Evolutionary conservation across 2,888 invertebrate species (phyloP), one percentile per base, ranked within the genome.

Genomic region (Incurvaria masculella): DNA sequence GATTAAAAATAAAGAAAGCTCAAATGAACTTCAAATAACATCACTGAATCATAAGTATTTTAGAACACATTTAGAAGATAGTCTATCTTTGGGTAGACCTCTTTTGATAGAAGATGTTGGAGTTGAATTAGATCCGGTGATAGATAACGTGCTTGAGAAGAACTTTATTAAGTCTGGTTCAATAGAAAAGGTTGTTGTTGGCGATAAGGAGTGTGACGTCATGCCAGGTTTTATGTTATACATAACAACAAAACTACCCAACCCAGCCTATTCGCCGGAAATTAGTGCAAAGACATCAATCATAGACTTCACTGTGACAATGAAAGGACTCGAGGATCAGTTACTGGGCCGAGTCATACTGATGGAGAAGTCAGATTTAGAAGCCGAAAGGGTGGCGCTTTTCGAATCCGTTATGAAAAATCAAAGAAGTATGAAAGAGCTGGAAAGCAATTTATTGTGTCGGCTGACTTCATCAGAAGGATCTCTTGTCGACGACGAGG

Each of bases 161-260:
- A 97, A 97, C 70, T 97, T 97, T 63, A 96, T 97, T 47, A 97
- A 97, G 72, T 95, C 95, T 6, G 97, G 97, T 45, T 91, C 94
- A 10, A 96, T 96, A 54, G 93, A 94, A 63, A 97, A 97, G 72
- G 94, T 94, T 0, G 84, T 94, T 39, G 91, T 95, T 0, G 94
- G 94, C 0, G 97, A 97, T 65, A 97, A 97, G 62, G 97, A 97
- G 72, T 95, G 94, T 62, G 97, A 97, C 62, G 94, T 97, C 0
- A 90, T 96, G 88, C 91, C 92, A 17, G 95, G 94, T 0, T 97
- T 97, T 63, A 90, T 91, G 87, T 76, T 97, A 3, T 97, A 97
- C 62, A 91, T 97, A 45, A 97, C 97, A 1, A 97, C 97, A 0
- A 97, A 97, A 69, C 71, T 97, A 47, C 93, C 95, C 1, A 97